Percentiles rank a stretch among this genome's conserved stretches.
Evolutionary conservation across 2,113 vertebrate genomes (phyloP).

Genomic region (Platanista minor): DNA sequence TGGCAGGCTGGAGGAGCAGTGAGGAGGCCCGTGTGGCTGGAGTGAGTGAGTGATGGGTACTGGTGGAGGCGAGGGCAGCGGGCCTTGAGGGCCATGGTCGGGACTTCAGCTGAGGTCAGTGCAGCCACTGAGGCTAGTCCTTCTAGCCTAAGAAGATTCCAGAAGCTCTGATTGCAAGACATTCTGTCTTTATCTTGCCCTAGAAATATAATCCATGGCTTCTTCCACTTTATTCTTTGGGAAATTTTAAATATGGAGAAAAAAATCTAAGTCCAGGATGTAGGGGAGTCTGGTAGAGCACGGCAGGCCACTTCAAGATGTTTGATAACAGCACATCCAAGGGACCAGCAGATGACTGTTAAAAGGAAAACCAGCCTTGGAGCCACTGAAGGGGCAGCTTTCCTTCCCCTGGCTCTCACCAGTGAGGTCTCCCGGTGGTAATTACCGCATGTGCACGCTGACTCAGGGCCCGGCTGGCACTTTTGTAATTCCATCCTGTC

Average conservation of each 20-base stretch:
- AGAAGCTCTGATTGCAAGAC: neutral
- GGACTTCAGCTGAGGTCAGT: neutral
- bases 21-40: no score
- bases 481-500: neutral
- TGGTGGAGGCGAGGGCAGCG: neutral
- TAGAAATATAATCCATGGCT: neutral
- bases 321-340: neutral
- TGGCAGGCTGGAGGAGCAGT: neutral
- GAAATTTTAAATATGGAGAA: neutral
- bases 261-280: neutral
- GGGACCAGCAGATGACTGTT: no score
- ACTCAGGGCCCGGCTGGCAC: neutral
- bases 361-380: neutral
- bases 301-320: neutral
- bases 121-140: neutral
- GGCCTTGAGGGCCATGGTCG: neutral
- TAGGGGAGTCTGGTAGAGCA: no score
- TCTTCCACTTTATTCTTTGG: neutral
- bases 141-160: neutral
- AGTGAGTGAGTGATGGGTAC: neutral
- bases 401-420: neutral
- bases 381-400: no score
- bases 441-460: fast-evolving
- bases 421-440: neutral
- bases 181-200: neutral